Base-by-base conservation (phyloP, 1,140 invertebrate genomes). In the Campoletis sonorensis region DNA sequence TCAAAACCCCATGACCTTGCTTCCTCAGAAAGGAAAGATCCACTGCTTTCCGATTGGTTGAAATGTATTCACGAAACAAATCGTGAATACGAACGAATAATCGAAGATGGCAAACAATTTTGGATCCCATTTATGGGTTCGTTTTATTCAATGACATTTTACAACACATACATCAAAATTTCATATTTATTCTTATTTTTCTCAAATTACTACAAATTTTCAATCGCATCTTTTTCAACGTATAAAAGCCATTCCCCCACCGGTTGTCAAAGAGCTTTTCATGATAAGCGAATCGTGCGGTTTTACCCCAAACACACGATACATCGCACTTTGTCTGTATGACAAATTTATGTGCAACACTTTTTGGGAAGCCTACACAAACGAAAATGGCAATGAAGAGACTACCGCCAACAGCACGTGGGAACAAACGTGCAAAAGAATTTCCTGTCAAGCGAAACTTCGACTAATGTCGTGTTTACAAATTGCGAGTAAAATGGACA, bases 401-500 rank as follows among this genome's bases (percentile, higher is more conserved):
- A 61, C 72, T 18, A 78, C 83, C 30, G 7, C 30, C 7, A 33
- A 33, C 21, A 21, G 13, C 16, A 30, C 54, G 11, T 87, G 84
- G 83, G 72, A 79, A 5, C 67, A 83, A 71, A 64, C 83, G 16
- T 67, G 67, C 79, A 81, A 85, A 8, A 83, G 75, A 33, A 81
- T 84, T 45, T 81, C 85, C 51, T 81, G 72, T 58, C 51, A 87
- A 70, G 45, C 82, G 16, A 86, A 85, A 83, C 27, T 88, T 67
- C 80, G 87, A 79, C 83, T 90, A 15, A 79, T 91, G 76, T 87
- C 85, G 5, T 90, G 88, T 51, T 86, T 91, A 70, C 89, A 90
- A 70, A 81, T 91, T 58, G 89, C 88, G 5, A 87, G 86, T 79
- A 90, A 91, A 86, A 85, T 91, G 79, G 86, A 90, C 27, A 88